Percentiles rank a stretch among this genome's conserved stretches.
These are phyloP conservation scores for Drosophila seclusa DNA, from an alignment of 2,888 invertebrate genomes.

Conservation along the genomic window DNA sequence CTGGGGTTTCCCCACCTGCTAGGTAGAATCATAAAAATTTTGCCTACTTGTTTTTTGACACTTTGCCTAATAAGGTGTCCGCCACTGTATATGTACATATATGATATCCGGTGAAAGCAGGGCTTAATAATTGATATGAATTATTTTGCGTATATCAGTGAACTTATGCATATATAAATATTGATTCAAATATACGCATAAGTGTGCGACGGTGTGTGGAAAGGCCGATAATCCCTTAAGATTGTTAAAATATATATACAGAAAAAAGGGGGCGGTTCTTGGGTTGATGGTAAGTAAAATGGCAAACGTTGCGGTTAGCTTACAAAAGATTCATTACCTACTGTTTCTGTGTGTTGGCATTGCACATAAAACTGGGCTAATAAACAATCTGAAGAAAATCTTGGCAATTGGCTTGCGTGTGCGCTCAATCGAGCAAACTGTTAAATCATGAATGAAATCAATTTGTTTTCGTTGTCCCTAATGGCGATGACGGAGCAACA, in stretches of 20 bases:
- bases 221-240: slow-evolving; percentile 70
- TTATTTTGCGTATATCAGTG: slow-evolving; percentile 1
- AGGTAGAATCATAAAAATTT: no score
- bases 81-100: neutral
- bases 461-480: slow-evolving; percentile 59
- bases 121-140: slow-evolving; percentile 16
- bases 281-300: slow-evolving; percentile 2
- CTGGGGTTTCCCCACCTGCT: no score
- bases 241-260: slow-evolving; percentile 51
- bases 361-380: slow-evolving; percentile 52
- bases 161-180: neutral
- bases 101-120: slow-evolving; percentile 30
- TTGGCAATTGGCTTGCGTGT: slow-evolving; percentile 72
- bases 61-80: no score
- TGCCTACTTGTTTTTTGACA: no score
- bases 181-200: slow-evolving; percentile 5
- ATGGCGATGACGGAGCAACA: slow-evolving; percentile 41
- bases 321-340: slow-evolving; percentile 59
- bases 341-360: neutral
- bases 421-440: slow-evolving; percentile 56
- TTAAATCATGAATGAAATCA: slow-evolving; percentile 76
- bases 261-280: neutral
- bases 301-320: slow-evolving; percentile 37
- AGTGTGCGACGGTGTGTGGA: slow-evolving; percentile 14
- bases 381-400: slow-evolving; percentile 52